These are phyloP conservation scores for Petroica traversi DNA, from an alignment of 2,113 vertebrate species.

Conservation along the genomic window DNA sequence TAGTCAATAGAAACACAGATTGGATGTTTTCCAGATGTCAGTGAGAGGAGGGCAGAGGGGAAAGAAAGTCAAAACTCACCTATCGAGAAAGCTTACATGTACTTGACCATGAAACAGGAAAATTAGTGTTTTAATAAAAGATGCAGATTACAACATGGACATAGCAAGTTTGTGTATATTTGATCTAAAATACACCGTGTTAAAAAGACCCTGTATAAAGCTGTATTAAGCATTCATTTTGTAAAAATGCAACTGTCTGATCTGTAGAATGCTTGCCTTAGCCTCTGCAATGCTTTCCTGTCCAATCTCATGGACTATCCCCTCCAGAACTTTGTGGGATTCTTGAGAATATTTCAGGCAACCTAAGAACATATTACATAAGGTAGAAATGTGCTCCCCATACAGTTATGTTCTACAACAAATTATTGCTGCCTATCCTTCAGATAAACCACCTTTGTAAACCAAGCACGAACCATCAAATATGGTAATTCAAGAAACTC, in stretches of 20 bases:
- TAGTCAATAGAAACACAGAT: neutral
- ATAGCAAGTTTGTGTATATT: neutral
- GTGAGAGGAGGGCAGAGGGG: rapidly evolving
- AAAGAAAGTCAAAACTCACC: neutral
- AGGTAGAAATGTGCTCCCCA: neutral
- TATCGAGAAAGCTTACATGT: neutral
- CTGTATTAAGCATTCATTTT: neutral
- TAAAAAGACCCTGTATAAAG: neutral
- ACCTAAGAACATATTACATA: neutral
- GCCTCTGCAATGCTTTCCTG: neutral
- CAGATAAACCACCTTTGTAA: neutral
- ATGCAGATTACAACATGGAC: neutral
- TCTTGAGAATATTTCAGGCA: neutral
- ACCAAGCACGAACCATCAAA: neutral
- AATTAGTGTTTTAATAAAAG: neutral
- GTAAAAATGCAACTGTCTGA: neutral
- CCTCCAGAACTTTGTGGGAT: neutral
- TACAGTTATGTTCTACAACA: neutral
- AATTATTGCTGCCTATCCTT: neutral
- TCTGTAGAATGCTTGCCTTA: neutral
- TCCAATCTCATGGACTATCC: rapidly evolving
- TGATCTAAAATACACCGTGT: neutral
- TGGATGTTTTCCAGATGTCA: neutral
- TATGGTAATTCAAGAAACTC: neutral
- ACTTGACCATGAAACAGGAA: neutral